A percentile compares a stretch with the other conserved stretches of the same genome.
These are phyloP conservation scores for Limnephilus auricula DNA, from an alignment of 2,888 invertebrate species.

Conservation along the genomic window DNA sequence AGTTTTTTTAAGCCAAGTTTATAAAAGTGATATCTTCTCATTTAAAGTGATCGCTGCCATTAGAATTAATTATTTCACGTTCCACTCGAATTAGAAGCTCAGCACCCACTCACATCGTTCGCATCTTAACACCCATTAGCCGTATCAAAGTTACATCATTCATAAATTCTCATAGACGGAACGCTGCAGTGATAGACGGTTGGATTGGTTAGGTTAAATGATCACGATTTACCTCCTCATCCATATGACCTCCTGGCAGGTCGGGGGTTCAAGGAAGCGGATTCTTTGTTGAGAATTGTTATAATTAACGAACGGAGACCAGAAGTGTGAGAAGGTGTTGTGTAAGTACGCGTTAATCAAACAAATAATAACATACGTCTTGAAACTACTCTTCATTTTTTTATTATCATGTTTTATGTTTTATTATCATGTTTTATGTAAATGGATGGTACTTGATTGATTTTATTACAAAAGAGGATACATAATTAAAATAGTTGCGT, in stretches of 20 bases:
- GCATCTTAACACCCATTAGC: background rate
- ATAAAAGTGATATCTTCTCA: background rate
- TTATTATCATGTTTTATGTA: background rate
- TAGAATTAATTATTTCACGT: background rate
- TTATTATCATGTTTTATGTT: background rate
- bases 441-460: background rate
- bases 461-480: background rate
- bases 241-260: conserved; percentile 37
- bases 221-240: conserved; percentile 51
- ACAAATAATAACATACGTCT: background rate
- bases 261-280: conserved; percentile 46
- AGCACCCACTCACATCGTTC: background rate
- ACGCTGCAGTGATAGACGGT: conserved; percentile 47
- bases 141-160: conserved; percentile 41
- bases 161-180: conserved; percentile 30
- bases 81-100: background rate
- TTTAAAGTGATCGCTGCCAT: background rate
- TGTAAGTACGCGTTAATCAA: background rate
- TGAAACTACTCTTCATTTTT: background rate
- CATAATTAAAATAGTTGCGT: background rate
- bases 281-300: background rate
- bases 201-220: conserved; percentile 44
- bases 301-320: conserved; percentile 19
- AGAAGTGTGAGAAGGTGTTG: conserved; percentile 24
- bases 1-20: background rate